These are phyloP conservation scores for Malurus cyaneus DNA, from an alignment of 2,113 vertebrate species.

Conservation along the genomic window DNA sequence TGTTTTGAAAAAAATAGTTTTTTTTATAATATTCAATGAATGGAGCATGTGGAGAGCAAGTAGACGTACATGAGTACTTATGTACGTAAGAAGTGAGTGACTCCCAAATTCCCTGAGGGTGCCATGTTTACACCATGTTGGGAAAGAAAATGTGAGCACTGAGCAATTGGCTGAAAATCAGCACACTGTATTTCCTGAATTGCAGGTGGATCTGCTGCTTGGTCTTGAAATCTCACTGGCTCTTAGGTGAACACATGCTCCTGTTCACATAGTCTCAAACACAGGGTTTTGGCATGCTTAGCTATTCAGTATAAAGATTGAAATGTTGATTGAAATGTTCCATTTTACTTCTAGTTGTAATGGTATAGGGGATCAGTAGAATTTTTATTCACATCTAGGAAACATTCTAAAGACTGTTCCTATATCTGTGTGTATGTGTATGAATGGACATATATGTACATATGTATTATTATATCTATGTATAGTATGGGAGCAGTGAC, in stretches of 20 bases:
- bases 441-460: neutral
- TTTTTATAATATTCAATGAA: neutral
- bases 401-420: neutral
- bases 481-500: neutral
- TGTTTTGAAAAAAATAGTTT: neutral
- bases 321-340: neutral
- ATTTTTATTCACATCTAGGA: neutral
- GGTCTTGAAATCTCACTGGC: neutral
- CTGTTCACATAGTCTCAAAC: neutral
- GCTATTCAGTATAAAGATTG: neutral
- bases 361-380: neutral
- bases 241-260: neutral
- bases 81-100: neutral
- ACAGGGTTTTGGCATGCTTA: neutral
- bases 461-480: too few species aligned
- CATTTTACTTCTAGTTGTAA: neutral
- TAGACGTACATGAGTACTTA: neutral
- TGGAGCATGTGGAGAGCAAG: neutral
- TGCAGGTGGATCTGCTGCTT: neutral
- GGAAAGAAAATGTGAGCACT: neutral
- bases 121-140: neutral
- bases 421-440: neutral
- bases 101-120: neutral
- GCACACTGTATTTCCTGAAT: neutral
- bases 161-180: neutral